Base-by-base conservation (phyloP, 2,888 invertebrate genomes). In the Drosophila macrospina region DNA sequence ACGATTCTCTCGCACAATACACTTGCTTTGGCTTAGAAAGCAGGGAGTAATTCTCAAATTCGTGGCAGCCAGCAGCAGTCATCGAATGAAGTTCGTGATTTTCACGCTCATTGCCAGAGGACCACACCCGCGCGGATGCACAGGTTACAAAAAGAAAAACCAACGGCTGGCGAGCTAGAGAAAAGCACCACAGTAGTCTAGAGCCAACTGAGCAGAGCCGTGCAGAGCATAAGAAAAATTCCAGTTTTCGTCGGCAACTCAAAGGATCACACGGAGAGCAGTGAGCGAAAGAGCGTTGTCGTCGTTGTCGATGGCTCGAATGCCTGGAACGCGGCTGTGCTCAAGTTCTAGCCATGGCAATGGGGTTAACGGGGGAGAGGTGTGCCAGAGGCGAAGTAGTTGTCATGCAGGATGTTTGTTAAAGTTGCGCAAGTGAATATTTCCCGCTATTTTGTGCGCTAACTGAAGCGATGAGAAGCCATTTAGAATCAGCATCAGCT, bases 111-210 rank as follows among this genome's bases (percentile, higher is more conserved):
- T 56, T 70, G 75, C 36, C 54, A 74, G 71, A 87, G 90, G 91
- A 91, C 91, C 91, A 91, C 91, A 91, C 91, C 91, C 91, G 91
- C 91, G 90, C 91, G 90, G 89, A 84, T 90, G 90, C 89, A 90
- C 89, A 90, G 88, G 85, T 90, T 90, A 86, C 80, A 86, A 88
- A 78, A 68, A 57, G 71, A 79, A 73, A 76, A 67, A 65, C 59
- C 63, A 69, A 56, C 69, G 54, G 37, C 56, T 72, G 69, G 44
- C 63, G 34, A 60, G 64, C 64, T 59, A 65, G 41, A 72, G 69
- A 69, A 79, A 80, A 81, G 26, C 60, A 59, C 37, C 59, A 67
- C 51, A 67, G 60, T 15, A 45, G n/a, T 51, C 28, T 16, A 24
- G 34, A 34, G 13, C 32, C n/a, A 63, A 47, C 60, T 54, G 60